These are phyloP conservation scores for Zosterops borbonicus DNA, from an alignment of 2,113 vertebrate genomes.

Conservation along the genomic window DNA sequence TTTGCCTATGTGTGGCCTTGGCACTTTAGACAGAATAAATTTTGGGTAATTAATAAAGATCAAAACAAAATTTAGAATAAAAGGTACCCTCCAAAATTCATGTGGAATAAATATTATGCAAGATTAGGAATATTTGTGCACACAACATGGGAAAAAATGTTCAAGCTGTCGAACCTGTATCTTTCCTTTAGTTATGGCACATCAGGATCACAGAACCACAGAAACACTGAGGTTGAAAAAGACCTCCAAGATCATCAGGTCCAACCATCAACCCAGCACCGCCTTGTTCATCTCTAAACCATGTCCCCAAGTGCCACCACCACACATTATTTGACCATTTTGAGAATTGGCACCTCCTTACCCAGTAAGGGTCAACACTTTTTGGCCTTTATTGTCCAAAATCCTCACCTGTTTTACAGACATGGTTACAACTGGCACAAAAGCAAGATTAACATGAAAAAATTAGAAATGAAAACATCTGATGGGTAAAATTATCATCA, in stretches of 20 bases:
- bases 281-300: not conserved
- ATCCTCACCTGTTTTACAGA: not conserved
- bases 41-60: not conserved
- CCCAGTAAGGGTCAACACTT: not conserved
- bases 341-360: not conserved
- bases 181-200: not conserved
- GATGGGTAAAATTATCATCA: not conserved
- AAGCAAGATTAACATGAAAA: not conserved
- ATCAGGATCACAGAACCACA: not conserved
- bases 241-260: not conserved
- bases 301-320: not conserved
- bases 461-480: not conserved
- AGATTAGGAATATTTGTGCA: not conserved
- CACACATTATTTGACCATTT: not conserved
- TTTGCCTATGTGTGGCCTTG: not conserved
- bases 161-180: not conserved
- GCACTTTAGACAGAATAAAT: not conserved
- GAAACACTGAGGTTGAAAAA: not conserved
- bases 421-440: not conserved
- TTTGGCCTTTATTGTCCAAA: not conserved
- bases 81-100: not conserved
- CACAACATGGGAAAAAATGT: not conserved
- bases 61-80: not conserved
- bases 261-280: not conserved
- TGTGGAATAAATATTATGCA: not conserved